Percentiles rank a stretch among this genome's conserved stretches.
phyloP scores from a whole-genome alignment of 2,888 invertebrate genomes.

The Rhorus exstirpatorius region DNA sequence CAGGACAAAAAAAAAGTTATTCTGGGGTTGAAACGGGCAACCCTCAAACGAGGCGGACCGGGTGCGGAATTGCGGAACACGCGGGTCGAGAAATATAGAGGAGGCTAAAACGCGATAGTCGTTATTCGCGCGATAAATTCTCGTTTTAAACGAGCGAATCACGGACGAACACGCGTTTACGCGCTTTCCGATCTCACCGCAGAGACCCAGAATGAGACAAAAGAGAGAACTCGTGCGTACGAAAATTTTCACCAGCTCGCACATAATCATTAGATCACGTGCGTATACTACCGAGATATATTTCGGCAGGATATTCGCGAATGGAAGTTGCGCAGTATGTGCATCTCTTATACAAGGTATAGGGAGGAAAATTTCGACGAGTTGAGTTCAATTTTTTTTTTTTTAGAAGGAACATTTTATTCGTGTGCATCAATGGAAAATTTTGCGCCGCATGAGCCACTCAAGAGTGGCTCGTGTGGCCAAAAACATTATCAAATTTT shows the following conservation, averaged over 20 bases:
- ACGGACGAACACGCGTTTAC: slow-evolving; percentile 58
- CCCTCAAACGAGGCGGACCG: slow-evolving; percentile 58
- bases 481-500: no score
- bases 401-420: not conserved
- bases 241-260: slow-evolving; percentile 36
- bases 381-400: not conserved
- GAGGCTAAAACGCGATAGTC: slow-evolving; percentile 71
- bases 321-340: not conserved
- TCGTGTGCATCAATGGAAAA: not conserved
- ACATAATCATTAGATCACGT: slow-evolving; percentile 42
- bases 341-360: not conserved
- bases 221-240: slow-evolving; percentile 1
- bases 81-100: slow-evolving; percentile 17
- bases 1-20: slow-evolving; percentile 43
- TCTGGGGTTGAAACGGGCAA: slow-evolving; percentile 52
- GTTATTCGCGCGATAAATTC: slow-evolving; percentile 75
- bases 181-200: slow-evolving; percentile 56
- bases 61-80: slow-evolving; percentile 34
- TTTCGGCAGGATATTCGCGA: slow-evolving; percentile 1
- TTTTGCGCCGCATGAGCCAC: no score
- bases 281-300: not conserved
- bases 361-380: not conserved
- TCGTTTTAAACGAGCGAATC: slow-evolving; percentile 71
- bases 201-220: slow-evolving; percentile 18
- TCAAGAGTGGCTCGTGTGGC: no score